phyloP scores from a whole-genome alignment of 92 coral and sea anemone genomes.

The Micromussa lordhowensis region DNA sequence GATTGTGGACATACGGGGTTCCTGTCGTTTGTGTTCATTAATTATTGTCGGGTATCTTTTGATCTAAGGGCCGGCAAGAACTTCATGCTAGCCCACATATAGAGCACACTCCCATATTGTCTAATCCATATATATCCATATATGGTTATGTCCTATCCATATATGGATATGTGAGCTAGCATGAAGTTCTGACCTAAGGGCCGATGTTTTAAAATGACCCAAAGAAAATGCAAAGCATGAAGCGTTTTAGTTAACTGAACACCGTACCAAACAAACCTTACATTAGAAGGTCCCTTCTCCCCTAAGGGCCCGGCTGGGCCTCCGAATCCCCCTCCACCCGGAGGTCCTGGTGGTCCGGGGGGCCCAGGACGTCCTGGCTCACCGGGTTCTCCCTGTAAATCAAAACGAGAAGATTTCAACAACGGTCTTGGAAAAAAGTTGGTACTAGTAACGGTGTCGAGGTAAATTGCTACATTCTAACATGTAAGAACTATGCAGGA shows the following conservation, averaged over 20 bases:
- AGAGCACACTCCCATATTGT: no score
- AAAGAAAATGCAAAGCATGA: not conserved
- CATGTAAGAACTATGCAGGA: no score
- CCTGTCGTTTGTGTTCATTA: no score
- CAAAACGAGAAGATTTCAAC: not conserved
- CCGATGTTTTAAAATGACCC: not conserved
- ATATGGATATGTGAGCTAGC: no score
- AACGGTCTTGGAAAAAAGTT: not conserved
- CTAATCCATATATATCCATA: no score
- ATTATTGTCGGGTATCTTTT: not conserved
- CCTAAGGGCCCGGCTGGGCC: conserved; percentile 21
- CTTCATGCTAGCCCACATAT: no score
- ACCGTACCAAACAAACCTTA: conserved; percentile 18
- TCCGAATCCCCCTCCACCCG: conserved; percentile 18
- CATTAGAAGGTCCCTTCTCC: conserved; percentile 20
- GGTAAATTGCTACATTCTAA: no score
- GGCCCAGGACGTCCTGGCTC: conserved; percentile 24
- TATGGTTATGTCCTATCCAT: no score
- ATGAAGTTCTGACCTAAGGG: no score
- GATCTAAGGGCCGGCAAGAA: no score
- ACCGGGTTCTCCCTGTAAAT: conserved; percentile 35
- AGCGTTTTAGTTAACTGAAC: not conserved
- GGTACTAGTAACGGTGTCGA: not conserved
- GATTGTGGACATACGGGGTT: no score
- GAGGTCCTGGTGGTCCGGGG: conserved; percentile 46